Evolutionary conservation across 2,888 invertebrate species (phyloP).

Genomic region (Chromoteleia sp.): DNA sequence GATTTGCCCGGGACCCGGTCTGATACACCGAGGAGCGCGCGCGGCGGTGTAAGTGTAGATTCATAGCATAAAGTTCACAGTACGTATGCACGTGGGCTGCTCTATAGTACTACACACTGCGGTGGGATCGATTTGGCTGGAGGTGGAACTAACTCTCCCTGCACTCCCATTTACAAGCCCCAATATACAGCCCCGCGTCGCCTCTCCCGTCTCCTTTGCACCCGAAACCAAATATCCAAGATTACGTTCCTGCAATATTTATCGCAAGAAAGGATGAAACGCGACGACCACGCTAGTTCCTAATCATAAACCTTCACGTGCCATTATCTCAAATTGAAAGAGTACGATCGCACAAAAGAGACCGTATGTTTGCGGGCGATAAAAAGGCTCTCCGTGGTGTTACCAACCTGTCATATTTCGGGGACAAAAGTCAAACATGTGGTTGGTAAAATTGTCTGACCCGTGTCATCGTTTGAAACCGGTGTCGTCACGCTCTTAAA

Average conservation of each 20-base stretch:
- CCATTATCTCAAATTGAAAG: conserved; percentile 41
- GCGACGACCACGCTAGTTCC: conserved; percentile 24
- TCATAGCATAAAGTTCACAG: conserved; percentile 72
- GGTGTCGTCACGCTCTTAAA: not conserved
- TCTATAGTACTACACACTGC: conserved; percentile 81
- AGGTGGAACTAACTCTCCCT: conserved; percentile 77
- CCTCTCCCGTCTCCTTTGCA: conserved; percentile 72
- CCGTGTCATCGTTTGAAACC: not conserved
- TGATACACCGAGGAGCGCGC: conserved; percentile 50
- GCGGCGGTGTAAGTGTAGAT: conserved; percentile 65
- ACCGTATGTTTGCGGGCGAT: conserved; percentile 9
- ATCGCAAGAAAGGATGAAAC: conserved; percentile 47
- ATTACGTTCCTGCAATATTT: conserved; percentile 64
- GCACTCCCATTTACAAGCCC: conserved; percentile 68
- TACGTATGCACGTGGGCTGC: conserved; percentile 80
- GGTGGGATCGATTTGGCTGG: conserved; percentile 82
- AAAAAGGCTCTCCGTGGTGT: not conserved
- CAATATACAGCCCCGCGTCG: conserved; percentile 64
- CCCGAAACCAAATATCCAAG: conserved; percentile 75
- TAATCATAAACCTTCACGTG: conserved; percentile 43
- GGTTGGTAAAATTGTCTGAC: not conserved
- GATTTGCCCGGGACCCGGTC: conserved; percentile 68
- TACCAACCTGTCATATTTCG: conserved; percentile 9
- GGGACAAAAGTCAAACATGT: not conserved
- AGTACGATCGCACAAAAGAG: not conserved